Conservation (phyloP, 2,797 vertebrate species). For the Sternotherus odoratus region DNA sequence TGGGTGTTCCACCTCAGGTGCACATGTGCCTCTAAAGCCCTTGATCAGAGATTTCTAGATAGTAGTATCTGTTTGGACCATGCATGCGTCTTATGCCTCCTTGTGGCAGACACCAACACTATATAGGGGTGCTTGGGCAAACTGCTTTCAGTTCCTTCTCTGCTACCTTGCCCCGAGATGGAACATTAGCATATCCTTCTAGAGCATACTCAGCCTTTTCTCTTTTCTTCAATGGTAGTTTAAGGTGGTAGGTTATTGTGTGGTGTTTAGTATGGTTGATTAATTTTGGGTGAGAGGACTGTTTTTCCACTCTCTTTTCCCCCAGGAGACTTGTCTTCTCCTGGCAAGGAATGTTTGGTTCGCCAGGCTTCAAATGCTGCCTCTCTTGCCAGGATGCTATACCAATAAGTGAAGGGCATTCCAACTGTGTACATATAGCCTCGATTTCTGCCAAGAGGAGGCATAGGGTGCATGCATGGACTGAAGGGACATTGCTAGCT, state of each 20-base stretch:
- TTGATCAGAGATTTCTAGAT: neutral
- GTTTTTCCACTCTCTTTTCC: neutral
- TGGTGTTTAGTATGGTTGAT: neutral
- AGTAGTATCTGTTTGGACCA: neutral
- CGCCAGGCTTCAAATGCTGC: neutral
- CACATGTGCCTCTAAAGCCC: neutral
- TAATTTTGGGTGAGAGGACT: neutral
- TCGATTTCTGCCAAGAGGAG: neutral
- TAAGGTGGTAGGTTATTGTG: neutral
- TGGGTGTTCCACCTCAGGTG: neutral
- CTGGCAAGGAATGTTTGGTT: neutral
- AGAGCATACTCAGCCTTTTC: neutral
- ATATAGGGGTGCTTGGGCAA: neutral
- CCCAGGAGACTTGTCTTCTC: neutral
- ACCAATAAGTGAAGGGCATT: too few relatives aligned
- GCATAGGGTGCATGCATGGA: neutral
- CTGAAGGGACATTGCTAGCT: neutral
- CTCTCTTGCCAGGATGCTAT: neutral
- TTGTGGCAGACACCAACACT: neutral
- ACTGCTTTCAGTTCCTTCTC: neutral
- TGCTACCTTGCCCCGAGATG: neutral
- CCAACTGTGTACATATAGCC: too few relatives aligned
- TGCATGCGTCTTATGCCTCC: neutral
- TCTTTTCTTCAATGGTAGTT: neutral
- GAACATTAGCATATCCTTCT: neutral